Base-by-base conservation (phyloP, 2,113 vertebrate species). In the Mustela lutreola region DNA sequence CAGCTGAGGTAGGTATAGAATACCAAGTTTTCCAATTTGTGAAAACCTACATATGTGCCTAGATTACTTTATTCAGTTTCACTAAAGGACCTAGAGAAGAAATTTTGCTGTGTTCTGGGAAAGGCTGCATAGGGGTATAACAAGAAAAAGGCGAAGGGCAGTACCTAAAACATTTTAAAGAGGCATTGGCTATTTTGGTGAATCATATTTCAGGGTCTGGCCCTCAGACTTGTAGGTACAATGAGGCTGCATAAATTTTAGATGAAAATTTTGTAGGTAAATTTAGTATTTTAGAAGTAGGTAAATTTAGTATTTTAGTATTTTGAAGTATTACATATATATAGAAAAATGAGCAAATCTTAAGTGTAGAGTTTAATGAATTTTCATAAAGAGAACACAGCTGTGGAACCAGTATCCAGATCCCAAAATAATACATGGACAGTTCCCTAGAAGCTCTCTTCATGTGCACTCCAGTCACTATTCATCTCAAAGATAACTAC, bases 181-280 rank as follows among this genome's bases (percentile, higher is more conserved):
- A 80, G 53, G 65, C 42, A 87, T 87, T 36, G 31, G 48, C 76
- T 76, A 65, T 60, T 36, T 80, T 84, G 45, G 50, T 85, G 71
- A 85, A 79, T 78, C 71, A 91, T 33, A 79, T 86, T 79, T 71
- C 42, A 81, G 53, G 87, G 82, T 63, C 53, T 63, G 39, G 53
- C 42, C 24, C 53, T 95, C 62, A 73, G 31, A 86, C 10, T 73
- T 87, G n/a, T 21, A 95, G 22, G 19, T 63, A 82, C 78, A 89
- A 53, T 75, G 73, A 80, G 50, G 50, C 53, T 86, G n/a, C 53
- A 73, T 71, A 42, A 50, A 81, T 92, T 95, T 63, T 87, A 92
- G 53, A 19, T 53, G 58, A 89, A 75, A 71, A 1, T 31, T 48
- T 94, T 84, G 33, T 71, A 36, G 10, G 62, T 80, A 70, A n/a